These are phyloP conservation scores for Diadegma fenestrale DNA, from an alignment of 2,888 invertebrate species.

Conservation along the genomic window DNA sequence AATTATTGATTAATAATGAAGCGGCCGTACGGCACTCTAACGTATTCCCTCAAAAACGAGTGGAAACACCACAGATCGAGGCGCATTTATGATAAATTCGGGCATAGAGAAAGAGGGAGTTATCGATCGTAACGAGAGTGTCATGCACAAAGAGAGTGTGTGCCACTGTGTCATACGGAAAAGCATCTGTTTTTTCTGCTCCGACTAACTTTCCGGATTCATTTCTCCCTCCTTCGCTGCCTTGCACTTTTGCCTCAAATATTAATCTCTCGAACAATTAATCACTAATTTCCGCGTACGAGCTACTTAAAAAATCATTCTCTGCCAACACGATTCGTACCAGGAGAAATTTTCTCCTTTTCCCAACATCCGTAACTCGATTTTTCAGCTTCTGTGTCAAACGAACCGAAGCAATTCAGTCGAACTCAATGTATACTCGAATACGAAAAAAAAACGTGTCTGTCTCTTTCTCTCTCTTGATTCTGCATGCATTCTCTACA, in stretches of 20 bases:
- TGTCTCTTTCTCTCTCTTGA: constrained; percentile 22
- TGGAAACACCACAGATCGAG: constrained; percentile 22
- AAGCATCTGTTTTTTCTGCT: constrained; percentile 12
- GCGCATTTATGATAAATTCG: constrained; percentile 38
- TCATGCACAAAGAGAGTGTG: constrained; percentile 14
- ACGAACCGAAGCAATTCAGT: neutral
- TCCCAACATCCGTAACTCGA: neutral
- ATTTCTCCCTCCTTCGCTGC: neutral
- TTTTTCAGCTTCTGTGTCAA: neutral
- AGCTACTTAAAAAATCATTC: constrained; percentile 34
- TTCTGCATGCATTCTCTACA: constrained; percentile 56
- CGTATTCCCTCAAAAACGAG: neutral
- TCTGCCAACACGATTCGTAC: neutral
- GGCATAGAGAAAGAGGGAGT: constrained; percentile 31
- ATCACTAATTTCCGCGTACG: constrained; percentile 19
- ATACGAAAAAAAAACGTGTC: neutral
- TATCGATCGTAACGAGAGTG: constrained; percentile 41
- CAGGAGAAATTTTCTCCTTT: neutral
- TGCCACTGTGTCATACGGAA: constrained; percentile 1
- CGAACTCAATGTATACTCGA: neutral
- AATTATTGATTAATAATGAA: constrained; percentile 40
- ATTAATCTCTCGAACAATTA: neutral
- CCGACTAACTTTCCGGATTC: neutral
- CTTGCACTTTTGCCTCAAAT: neutral
- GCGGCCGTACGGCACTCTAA: neutral